Evolutionary conservation across 2,113 vertebrate genomes (phyloP).

Genomic region (Uria lomvia): DNA sequence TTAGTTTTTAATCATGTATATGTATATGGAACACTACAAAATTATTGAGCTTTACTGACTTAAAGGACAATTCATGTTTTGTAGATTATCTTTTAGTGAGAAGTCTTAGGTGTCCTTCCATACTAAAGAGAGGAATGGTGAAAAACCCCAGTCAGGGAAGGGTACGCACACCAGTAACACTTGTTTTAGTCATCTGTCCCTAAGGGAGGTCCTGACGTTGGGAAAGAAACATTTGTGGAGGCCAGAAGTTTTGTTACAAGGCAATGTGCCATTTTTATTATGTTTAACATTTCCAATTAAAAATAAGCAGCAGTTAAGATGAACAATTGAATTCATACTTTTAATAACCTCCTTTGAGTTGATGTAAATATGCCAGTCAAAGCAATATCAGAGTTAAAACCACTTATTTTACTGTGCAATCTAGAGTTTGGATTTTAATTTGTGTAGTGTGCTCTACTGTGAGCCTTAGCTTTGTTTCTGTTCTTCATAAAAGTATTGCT

Average conservation of each 20-base stretch:
- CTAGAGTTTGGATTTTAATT: background rate
- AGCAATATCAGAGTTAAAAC: background rate
- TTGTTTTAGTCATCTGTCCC: slow-evolving; percentile 58
- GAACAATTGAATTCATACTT: background rate
- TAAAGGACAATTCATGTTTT: slow-evolving; percentile 39
- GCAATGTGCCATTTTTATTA: slow-evolving; percentile 24
- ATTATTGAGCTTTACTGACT: background rate
- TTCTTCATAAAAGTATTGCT: background rate
- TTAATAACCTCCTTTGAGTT: background rate
- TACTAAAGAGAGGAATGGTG: slow-evolving; percentile 45
- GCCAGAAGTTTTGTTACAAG: background rate
- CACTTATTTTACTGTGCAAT: background rate
- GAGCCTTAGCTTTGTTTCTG: background rate
- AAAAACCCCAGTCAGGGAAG: slow-evolving; percentile 57
- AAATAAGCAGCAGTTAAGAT: background rate
- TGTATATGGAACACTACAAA: background rate
- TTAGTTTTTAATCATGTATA: background rate
- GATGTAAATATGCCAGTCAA: background rate
- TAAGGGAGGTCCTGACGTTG: slow-evolving; percentile 72
- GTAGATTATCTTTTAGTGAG: slow-evolving; percentile 46
- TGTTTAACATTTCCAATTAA: background rate
- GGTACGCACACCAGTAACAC: background rate
- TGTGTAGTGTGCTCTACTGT: background rate
- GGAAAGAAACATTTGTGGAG: background rate
- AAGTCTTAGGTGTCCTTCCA: slow-evolving; percentile 49